Evolutionary conservation across 2,113 vertebrate species (phyloP).

Genomic region (Scomber japonicus): DNA sequence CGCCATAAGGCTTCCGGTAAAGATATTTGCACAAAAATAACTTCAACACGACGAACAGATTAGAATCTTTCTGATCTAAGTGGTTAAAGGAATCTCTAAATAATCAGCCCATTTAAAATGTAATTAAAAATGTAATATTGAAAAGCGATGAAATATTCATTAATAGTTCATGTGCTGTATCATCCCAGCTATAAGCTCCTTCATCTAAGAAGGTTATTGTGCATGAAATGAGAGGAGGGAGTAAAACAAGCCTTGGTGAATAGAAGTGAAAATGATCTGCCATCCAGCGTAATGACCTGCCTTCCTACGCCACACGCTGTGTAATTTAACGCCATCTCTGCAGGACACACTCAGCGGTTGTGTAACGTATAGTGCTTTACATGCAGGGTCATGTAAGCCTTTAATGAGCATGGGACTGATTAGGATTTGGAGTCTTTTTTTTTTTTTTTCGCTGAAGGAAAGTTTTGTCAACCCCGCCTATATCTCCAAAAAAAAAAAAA

Average conservation of each 20-base stretch:
- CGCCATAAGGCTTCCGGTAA: constrained; percentile 7
- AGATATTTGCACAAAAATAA: constrained; percentile 50
- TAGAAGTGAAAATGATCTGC: constrained; percentile 63
- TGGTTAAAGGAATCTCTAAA: constrained; percentile 33
- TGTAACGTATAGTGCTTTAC: constrained; percentile 50
- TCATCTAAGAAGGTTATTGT: constrained; percentile 64
- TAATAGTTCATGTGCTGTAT: constrained; percentile 43
- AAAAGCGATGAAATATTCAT: constrained; percentile 59
- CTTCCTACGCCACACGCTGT: constrained; percentile 43
- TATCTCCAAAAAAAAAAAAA: not conserved
- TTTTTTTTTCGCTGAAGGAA: not conserved
- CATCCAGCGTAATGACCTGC: constrained; percentile 52
- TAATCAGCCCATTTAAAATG: constrained; percentile 59
- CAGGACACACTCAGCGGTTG: constrained; percentile 40
- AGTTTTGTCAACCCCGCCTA: not conserved
- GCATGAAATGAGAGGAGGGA: constrained; percentile 72
- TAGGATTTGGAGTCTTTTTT: constrained; percentile 48
- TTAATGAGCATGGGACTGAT: constrained; percentile 53
- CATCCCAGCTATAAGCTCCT: constrained; percentile 35
- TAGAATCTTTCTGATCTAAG: constrained; percentile 22
- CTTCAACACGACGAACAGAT: constrained; percentile 18
- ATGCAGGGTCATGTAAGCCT: constrained; percentile 44
- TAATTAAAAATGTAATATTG: constrained; percentile 66
- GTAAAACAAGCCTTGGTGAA: constrained; percentile 64
- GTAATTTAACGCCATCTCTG: constrained; percentile 51